These are phyloP conservation scores for Drosophila sp. DNA, from an alignment of 1,140 invertebrate genomes.

Conservation along the genomic window DNA sequence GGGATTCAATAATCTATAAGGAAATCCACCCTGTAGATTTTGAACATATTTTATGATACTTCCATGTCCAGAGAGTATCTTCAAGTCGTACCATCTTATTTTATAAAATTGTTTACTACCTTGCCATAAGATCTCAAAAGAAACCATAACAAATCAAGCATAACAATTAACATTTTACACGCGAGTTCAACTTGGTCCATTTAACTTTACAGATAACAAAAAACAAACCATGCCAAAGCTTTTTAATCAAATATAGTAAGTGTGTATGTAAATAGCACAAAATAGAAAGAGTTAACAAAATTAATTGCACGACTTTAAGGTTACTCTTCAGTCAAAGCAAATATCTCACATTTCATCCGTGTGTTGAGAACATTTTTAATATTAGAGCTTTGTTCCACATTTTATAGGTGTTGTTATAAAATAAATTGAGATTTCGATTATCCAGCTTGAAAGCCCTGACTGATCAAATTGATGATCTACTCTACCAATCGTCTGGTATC, in stretches of 20 bases:
- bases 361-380: neutral
- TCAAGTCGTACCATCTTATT: neutral
- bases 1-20: neutral
- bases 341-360: neutral
- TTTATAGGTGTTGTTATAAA: conserved; percentile 4
- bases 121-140: conserved; percentile 4
- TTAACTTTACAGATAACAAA: conserved; percentile 15
- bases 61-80: no score
- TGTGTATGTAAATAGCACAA: conserved; percentile 51
- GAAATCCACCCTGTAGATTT: neutral
- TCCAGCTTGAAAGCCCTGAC: conserved; percentile 3
- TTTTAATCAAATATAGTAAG: conserved; percentile 65
- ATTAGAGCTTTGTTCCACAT: conserved; percentile 10
- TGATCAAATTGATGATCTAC: conserved; percentile 24
- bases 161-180: conserved; percentile 68
- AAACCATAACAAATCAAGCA: conserved; percentile 58
- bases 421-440: neutral
- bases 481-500: neutral
- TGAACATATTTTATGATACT: neutral
- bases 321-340: neutral
- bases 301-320: neutral
- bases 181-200: conserved; percentile 54
- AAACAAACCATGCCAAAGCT: no score
- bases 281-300: conserved; percentile 7
- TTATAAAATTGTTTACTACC: neutral